Base-by-base conservation (phyloP, 2,888 invertebrate genomes). In the Stenoptilia bipunctidactyla region DNA sequence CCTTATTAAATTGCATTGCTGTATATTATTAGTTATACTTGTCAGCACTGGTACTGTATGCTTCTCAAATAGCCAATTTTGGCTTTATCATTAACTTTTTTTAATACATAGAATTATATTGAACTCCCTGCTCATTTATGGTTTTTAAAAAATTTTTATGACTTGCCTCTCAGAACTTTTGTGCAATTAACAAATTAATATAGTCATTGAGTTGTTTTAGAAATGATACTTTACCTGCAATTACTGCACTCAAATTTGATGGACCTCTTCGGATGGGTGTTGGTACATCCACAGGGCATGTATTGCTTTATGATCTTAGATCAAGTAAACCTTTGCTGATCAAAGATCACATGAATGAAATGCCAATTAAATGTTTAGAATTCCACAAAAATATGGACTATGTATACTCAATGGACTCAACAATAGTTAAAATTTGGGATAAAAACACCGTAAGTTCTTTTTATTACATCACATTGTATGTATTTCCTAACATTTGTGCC, bases 291-390 rank as follows among this genome's bases (percentile, higher is more conserved):
- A 94, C 94, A 13, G 99, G 99, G 0, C 97, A 98, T 83, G 89
- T 97, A 27, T 79, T 98, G 8, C 68, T 99, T 1, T 99, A 97
- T 67, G 99, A 99, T 67, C 90, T 99, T 46, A 89, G 99, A 47
- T 92, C 97, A 4, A 90, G 90, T 51, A 93, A 92, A 60, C 98
- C 99, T 0, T 85, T 93, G 35, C 72, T 92, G 34, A 86, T 96
- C 0, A 98, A 98, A 69, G 98, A 99, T 74, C 98, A 99, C 61
- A 91, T 95, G 86, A 96, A 97, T 66, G 94, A 92, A 44, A 83
- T 93, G 37, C 96, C 98, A 0, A 97, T 99, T 39, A 94, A 91
- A 64, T 88, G 90, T 58, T 83, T 99, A 40, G 91, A 91, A 34
- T 99, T 96, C 63, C 94, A 96, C 62, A 85, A 88, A 47, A 84